Percentiles rank a stretch among this genome's conserved stretches.
These are phyloP conservation scores for Clarias platycephalus DNA, from an alignment of 2,797 vertebrate species.

Conservation along the genomic window DNA sequence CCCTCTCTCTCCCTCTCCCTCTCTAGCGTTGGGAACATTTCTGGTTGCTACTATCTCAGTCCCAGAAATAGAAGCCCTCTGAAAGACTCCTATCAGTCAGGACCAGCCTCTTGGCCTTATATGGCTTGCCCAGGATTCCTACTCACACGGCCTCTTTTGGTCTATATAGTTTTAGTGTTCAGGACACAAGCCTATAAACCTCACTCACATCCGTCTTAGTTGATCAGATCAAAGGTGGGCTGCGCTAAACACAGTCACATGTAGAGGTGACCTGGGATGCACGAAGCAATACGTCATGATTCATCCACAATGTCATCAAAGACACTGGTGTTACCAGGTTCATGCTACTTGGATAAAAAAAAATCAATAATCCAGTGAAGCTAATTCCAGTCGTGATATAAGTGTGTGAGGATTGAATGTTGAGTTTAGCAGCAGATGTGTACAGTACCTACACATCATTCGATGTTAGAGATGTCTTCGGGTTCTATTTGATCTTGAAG, in stretches of 20 bases:
- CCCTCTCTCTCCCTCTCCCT: background rate
- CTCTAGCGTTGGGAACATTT: background rate
- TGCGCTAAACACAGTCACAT: background rate
- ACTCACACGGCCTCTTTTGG: background rate
- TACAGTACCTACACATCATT: too few relatives aligned
- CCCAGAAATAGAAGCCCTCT: conserved; percentile 32
- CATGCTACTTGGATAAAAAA: background rate
- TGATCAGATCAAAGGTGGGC: background rate
- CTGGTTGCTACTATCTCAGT: conserved; percentile 29
- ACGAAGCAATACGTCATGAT: background rate
- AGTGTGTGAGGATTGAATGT: too few relatives aligned
- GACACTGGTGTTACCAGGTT: background rate
- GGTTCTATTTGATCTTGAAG: too few relatives aligned
- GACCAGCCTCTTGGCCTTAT: conserved; percentile 14
- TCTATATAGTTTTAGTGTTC: background rate
- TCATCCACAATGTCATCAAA: background rate
- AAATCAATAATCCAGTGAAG: too few relatives aligned
- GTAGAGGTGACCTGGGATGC: background rate
- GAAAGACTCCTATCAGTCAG: conserved; percentile 2
- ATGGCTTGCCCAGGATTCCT: background rate
- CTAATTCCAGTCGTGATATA: too few relatives aligned
- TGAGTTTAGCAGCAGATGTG: too few relatives aligned
- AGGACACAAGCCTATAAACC: background rate
- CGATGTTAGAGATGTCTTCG: too few relatives aligned
- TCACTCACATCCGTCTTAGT: background rate